Conservation (phyloP, 2,113 vertebrate genomes). For the Pipra filicauda region DNA sequence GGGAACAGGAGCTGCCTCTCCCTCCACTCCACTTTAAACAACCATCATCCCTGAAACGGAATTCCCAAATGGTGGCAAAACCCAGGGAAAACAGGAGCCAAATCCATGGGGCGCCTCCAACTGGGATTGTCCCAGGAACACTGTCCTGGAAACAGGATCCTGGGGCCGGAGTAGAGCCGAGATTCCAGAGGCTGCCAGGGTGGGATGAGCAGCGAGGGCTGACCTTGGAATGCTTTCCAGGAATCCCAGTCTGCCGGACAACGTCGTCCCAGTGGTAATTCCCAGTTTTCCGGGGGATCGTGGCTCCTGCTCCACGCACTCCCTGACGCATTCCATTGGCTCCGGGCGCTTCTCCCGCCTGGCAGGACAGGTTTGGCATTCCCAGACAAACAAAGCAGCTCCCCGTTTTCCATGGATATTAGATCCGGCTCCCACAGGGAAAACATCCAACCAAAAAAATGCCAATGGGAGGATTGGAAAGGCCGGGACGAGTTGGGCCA, state of each 20-base stretch:
- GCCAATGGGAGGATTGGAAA: not conserved
- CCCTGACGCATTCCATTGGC: not conserved
- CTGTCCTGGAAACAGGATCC: not conserved
- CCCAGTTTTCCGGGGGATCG: rapidly evolving
- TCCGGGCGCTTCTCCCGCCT: not conserved
- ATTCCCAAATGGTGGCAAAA: not conserved
- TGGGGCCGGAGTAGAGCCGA: rapidly evolving
- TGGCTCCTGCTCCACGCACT: not conserved
- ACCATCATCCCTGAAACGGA: not conserved
- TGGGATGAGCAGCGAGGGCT: rapidly evolving
- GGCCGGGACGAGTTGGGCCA: not conserved
- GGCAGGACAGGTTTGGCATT: not conserved
- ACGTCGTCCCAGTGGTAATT: rapidly evolving
- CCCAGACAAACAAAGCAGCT: not conserved
- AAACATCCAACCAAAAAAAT: too few species aligned
- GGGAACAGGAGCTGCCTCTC: not conserved
- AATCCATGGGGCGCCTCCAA: rapidly evolving
- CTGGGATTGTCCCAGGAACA: rapidly evolving
- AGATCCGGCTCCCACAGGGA: not conserved
- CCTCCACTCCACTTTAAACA: not conserved
- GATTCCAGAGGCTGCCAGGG: not conserved
- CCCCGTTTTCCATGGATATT: not conserved
- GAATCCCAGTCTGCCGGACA: rapidly evolving
- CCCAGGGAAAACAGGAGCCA: not conserved
- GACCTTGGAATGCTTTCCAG: not conserved